phyloP scores from a whole-genome alignment of 2,888 invertebrate genomes.

The Andrena dorsata region DNA sequence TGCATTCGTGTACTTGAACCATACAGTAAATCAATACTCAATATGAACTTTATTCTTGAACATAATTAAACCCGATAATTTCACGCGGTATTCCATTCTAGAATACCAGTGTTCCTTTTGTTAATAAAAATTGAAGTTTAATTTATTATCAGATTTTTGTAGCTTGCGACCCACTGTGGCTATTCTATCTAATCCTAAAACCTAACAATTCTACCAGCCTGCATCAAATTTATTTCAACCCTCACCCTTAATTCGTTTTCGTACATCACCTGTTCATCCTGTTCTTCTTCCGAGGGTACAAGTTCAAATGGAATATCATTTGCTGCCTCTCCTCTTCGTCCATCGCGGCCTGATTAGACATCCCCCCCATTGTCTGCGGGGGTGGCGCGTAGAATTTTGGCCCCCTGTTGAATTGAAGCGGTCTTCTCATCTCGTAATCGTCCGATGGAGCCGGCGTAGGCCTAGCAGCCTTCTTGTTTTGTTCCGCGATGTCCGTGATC shows the following conservation, averaged over 20 bases:
- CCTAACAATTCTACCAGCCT: no score
- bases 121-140: no score
- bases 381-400: constrained; percentile 68
- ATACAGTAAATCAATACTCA: no score
- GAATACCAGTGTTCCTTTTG: no score
- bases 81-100: no score
- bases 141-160: no score
- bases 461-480: constrained; percentile 72
- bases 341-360: constrained; percentile 64
- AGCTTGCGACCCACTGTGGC: no score
- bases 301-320: constrained; percentile 89
- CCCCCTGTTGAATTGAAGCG: constrained; percentile 71
- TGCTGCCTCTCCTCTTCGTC: constrained; percentile 85
- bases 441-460: constrained; percentile 68
- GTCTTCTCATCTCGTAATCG: constrained; percentile 76
- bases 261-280: constrained; percentile 76
- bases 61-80: no score
- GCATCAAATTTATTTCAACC: background rate
- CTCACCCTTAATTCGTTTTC: no score
- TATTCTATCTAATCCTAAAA: no score
- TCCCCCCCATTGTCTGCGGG: constrained; percentile 68
- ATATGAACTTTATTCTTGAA: no score
- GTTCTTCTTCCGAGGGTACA: constrained; percentile 87
- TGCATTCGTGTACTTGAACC: background rate
- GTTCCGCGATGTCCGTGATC: constrained; percentile 83